Conservation (phyloP, 2,113 vertebrate species). For the Corythaeola cristata region DNA sequence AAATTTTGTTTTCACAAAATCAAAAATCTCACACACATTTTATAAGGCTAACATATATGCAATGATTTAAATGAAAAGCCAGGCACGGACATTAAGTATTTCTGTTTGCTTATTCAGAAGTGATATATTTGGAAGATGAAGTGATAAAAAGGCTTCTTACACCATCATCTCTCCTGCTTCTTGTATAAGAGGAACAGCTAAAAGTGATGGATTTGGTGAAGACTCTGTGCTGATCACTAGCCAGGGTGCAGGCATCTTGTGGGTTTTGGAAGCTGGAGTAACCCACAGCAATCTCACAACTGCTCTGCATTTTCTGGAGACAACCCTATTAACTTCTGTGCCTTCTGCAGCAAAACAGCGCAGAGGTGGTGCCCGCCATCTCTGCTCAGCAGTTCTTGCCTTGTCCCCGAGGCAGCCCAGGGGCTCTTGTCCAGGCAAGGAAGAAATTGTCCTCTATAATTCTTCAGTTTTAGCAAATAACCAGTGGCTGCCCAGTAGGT, state of each 20-base stretch:
- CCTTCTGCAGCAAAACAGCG: not conserved
- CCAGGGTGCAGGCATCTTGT: not conserved
- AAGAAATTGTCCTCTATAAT: not conserved
- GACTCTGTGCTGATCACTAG: not conserved
- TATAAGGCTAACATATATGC: not conserved
- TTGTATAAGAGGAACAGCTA: not conserved
- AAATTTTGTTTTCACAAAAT: not conserved
- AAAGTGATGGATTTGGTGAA: not conserved
- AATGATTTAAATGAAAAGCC: not conserved
- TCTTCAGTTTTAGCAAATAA: not conserved
- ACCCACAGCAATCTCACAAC: not conserved
- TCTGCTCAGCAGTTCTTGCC: not conserved
- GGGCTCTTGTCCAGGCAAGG: not conserved
- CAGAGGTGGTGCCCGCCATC: accelerated
- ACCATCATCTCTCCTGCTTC: not conserved
- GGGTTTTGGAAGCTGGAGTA: not conserved
- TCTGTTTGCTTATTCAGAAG: not conserved
- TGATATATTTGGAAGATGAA: not conserved
- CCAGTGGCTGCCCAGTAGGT: not conserved
- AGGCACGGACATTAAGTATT: not conserved
- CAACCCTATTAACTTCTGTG: not conserved
- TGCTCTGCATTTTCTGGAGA: not conserved
- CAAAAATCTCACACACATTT: not conserved
- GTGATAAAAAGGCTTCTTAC: not conserved
- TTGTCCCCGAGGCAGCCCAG: accelerated